A percentile compares a stretch with the other conserved stretches of the same genome.
These are phyloP conservation scores for Lottia gigantea DNA, from an alignment of 2,888 invertebrate genomes.

Conservation along the genomic window DNA sequence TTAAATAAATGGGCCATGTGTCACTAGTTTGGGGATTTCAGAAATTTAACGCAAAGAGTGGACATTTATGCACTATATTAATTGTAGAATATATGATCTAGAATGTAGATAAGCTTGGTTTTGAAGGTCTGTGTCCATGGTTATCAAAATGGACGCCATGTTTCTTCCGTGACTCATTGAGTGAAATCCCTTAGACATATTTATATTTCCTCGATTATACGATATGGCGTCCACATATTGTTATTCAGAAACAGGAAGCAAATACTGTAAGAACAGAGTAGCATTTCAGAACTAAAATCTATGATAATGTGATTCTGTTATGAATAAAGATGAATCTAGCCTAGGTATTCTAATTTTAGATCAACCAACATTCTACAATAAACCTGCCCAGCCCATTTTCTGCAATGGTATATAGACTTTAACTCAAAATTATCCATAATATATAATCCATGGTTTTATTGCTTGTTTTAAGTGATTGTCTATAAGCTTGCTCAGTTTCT, in stretches of 20 bases:
- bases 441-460: no score
- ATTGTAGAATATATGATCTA: no score
- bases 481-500: no score
- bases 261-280: neutral
- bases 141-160: slow-evolving; percentile 41
- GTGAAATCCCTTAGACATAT: neutral
- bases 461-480: no score
- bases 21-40: neutral
- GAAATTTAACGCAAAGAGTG: slow-evolving; percentile 9
- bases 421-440: no score
- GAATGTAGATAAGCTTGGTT: no score
- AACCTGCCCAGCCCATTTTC: no score
- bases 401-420: no score
- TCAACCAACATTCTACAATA: no score
- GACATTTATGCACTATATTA: slow-evolving; percentile 1
- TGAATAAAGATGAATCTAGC: neutral
- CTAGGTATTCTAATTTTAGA: no score
- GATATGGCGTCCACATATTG: no score
- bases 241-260: neutral
- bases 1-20: neutral
- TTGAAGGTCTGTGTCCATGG: slow-evolving; percentile 41
- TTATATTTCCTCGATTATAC: no score
- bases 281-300: neutral
- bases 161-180: slow-evolving; percentile 34
- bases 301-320: neutral